Base-by-base conservation (phyloP, 2,888 invertebrate species). In the Heliconius aoede region DNA sequence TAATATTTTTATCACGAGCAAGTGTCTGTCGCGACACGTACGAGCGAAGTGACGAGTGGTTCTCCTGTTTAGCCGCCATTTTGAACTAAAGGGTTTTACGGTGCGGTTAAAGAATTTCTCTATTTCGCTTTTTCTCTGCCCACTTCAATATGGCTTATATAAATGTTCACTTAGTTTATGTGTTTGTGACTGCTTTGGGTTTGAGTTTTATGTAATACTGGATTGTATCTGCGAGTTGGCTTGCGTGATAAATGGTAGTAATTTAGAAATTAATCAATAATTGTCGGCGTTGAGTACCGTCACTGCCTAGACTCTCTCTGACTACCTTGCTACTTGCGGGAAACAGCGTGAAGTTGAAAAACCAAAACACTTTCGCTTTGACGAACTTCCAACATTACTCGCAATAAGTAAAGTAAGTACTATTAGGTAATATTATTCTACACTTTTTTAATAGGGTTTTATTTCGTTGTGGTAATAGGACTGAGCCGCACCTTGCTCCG, bases 21-120 rank as follows among this genome's bases (percentile, higher is more conserved):
- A 88, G 88, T 87, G 88, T 87, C 86, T 84, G 86, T 85, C 86
- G 82, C 85, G 86, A 86, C 87, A 85, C 88, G 84, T 83, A 83
- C 81, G 83, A 83, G 85, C 82, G 82, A 84, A 84, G 84, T 86
- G 87, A 84, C 85, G 84, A 86, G 87, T 84, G 86, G 82, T 81
- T 83, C 85, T 85, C 80, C 82, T 84, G 84, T 84, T 86, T 84
- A 86, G 85, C 84, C 87, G 86, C 86, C 89, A 88, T 90, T 87
- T 88, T 88, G 86, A 88, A 86, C 86, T 87, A 80, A 84, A 86
- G 87, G 84, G 87, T 85, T 55, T 83, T 84, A 84, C 84, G 82
- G 83, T 79, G 80, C 83, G 83, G 82, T 85, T 83, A 82, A 84
- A 82, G 84, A 83, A 82, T 82, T 83, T 83, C 83, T 84, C 84